Evolutionary conservation across 2,888 invertebrate species (phyloP).

Genomic region (Scaptomyza polygonia): DNA sequence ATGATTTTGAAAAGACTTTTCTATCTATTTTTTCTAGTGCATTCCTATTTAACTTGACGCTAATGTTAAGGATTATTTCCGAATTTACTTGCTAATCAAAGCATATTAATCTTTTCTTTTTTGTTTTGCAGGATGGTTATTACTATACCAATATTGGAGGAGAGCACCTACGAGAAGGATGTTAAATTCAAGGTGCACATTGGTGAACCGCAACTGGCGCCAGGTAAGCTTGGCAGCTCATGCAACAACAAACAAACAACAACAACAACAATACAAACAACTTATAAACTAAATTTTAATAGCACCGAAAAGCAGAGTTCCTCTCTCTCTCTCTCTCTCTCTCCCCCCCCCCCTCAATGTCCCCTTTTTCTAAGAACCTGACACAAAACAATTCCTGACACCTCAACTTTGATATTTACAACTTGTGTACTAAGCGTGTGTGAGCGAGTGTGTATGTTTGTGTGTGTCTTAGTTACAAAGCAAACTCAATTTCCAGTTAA

Average conservation of each 20-base stretch:
- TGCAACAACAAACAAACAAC: conserved; percentile 10
- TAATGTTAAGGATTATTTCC: conserved; percentile 20
- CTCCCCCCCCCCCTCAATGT: neutral
- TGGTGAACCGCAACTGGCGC: conserved; percentile 93
- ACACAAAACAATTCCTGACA: conserved; percentile 13
- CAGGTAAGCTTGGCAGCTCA: conserved; percentile 87
- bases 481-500: conserved; percentile 59
- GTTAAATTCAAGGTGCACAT: conserved; percentile 96
- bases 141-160: conserved; percentile 94
- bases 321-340: neutral
- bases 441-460: conserved; percentile 6
- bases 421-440: conserved; percentile 2
- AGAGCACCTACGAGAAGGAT: conserved; percentile 99
- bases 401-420: conserved; percentile 7
- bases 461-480: conserved; percentile 20
- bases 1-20: neutral
- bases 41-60: neutral
- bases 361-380: neutral
- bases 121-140: conserved; percentile 92
- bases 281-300: conserved; percentile 42
- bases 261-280: conserved; percentile 12
- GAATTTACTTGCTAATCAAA: conserved; percentile 32
- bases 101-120: conserved; percentile 9
- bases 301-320: conserved; percentile 35
- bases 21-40: neutral